Conservation (phyloP, 1,140 invertebrate species). For the Leptinotarsa defecta region DNA sequence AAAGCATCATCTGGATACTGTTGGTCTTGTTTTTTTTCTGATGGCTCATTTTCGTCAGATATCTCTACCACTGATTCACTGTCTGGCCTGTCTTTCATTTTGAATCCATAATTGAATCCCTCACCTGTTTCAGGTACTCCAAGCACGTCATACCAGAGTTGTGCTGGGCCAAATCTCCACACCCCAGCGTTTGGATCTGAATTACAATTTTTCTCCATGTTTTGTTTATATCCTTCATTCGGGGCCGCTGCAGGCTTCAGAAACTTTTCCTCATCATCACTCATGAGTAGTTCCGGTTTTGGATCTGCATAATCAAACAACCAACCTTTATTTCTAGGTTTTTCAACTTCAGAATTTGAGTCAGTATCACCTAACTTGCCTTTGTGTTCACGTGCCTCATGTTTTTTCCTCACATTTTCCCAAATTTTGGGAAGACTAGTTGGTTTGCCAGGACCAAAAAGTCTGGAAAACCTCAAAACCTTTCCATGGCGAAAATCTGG, state of each 20-base stretch:
- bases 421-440: slow-evolving; percentile 93
- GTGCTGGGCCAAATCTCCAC: slow-evolving; percentile 96
- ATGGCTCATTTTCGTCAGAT: not conserved
- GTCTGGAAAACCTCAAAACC: slow-evolving; percentile 87
- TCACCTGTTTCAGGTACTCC: slow-evolving; percentile 91
- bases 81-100: slow-evolving; percentile 53
- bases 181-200: slow-evolving; percentile 81
- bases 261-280: slow-evolving; percentile 74
- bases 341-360: slow-evolving; percentile 68
- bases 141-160: slow-evolving; percentile 97
- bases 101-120: slow-evolving; percentile 96
- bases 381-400: slow-evolving; percentile 64
- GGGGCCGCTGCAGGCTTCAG: slow-evolving; percentile 65
- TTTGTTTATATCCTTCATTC: slow-evolving; percentile 61
- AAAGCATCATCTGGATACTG: slow-evolving; percentile 85
- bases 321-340: slow-evolving; percentile 63
- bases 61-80: slow-evolving; percentile 7
- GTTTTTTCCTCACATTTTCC: slow-evolving; percentile 81
- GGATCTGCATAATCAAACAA: slow-evolving; percentile 68
- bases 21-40: slow-evolving; percentile 57
- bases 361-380: slow-evolving; percentile 62
- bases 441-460: slow-evolving; percentile 91
- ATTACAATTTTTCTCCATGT: slow-evolving; percentile 65
- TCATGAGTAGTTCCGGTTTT: slow-evolving; percentile 61
- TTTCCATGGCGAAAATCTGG: slow-evolving; percentile 91